Base-by-base conservation (phyloP, 2,797 vertebrate genomes). In the Crenuchus spilurus region DNA sequence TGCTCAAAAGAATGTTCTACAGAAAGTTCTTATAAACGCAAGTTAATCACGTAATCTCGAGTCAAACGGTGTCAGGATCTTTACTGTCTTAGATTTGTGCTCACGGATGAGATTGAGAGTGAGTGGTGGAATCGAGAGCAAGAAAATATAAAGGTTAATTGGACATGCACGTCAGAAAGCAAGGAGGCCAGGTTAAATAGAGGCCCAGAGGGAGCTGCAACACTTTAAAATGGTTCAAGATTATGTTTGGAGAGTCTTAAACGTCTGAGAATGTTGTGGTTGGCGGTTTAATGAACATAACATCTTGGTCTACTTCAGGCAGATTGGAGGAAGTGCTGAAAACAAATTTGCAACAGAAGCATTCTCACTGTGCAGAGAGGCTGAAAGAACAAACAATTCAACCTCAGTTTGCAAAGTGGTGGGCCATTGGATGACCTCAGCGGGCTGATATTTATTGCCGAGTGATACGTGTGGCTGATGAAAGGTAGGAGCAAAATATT, bases 231-330 rank as follows among this genome's bases (percentile, higher is more conserved):
- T 72, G 72, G 58, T 80, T 79, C 74, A 79, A 83, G 79, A 82
- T 82, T 82, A 79, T 69, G 79, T 79, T 82, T 82, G 78, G 78
- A 80, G 80, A 80, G 74, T 82, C 70, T 84, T 84, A 82, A 84
- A 82, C 72, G 82, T 84, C 82, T 85, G 78, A 84, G 80, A 85
- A 84, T 85, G 82, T 77, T 85, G 84, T 81, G 84, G 82, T 85
- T 84, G 81, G 71, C 71, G 68, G 70, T 80, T 79, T 81, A 83
- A 85, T 82, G 80, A 83, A 82, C 60, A 77, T 80, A 82, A 82
- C 77, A 79, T 81, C 75, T 79, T 78, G 79, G 81, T 79, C 79
- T 82, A 80, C 76, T 81, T 81, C 75, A 60, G 70, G 77, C 77
- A 83, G 69, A 78, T 74, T 78, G 75, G 77, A 80, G 78, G 72